A percentile compares a stretch with the other conserved stretches of the same genome.
Evolutionary conservation across 2,797 vertebrate species (phyloP).

Genomic region (Serranus cabrilla): DNA sequence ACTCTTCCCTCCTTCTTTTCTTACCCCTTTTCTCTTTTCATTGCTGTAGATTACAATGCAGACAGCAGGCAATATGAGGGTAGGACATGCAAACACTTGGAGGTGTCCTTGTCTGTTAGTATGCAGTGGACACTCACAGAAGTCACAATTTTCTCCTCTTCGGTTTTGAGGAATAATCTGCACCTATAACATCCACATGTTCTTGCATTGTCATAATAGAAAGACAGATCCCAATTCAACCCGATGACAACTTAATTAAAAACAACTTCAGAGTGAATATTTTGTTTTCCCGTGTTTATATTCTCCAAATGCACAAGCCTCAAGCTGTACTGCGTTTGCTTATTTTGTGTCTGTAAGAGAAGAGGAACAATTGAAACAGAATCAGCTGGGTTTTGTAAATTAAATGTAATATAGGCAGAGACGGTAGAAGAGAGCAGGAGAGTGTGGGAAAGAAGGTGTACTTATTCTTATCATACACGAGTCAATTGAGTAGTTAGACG

Average conservation of each 20-base stretch:
- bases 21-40: constrained; percentile 46
- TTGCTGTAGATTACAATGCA: constrained; percentile 56
- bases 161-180: constrained; percentile 17
- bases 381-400: constrained; percentile 15
- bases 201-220: background rate
- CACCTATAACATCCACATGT: constrained; percentile 2
- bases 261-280: constrained; percentile 10
- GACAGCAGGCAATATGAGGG: constrained; percentile 49
- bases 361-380: background rate
- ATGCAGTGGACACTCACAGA: constrained; percentile 27
- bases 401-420: background rate
- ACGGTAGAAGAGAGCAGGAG: background rate
- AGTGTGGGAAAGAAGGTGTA: background rate
- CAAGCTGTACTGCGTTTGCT: background rate
- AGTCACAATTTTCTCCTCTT: constrained; percentile 18
- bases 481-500: constrained; percentile 29
- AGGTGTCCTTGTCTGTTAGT: constrained; percentile 51
- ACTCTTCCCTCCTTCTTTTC: constrained; percentile 33
- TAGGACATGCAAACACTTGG: constrained; percentile 46
- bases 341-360: constrained; percentile 1
- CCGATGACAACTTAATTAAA: constrained; percentile 12
- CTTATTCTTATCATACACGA: constrained; percentile 12
- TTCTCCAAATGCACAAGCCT: background rate
- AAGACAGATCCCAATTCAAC: constrained; percentile 9
- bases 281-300: background rate